Base-by-base conservation (phyloP, 2,797 vertebrate species). In the Pseudomugil gertrudae region DNA sequence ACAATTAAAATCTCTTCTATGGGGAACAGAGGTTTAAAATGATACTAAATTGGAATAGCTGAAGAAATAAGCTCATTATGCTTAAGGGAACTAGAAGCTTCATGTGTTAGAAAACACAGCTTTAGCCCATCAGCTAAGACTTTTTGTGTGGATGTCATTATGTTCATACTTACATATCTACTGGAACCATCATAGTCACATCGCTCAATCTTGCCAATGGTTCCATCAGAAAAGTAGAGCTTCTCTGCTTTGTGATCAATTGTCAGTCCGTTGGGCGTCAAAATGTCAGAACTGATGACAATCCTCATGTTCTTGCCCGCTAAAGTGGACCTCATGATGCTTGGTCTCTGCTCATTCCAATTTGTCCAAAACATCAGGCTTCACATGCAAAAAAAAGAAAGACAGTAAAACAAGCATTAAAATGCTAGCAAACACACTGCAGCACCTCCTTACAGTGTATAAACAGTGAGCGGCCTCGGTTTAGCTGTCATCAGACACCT, bases 351-450 rank as follows among this genome's bases (percentile, higher is more conserved):
- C 84, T 99, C 98, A 23, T 99, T 99, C 98, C 98, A 99, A 88
- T 99, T 99, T 78, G 97, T 99, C 98, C 98, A 99, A 90, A 99
- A 99, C 97, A 99, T 98, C 87, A 99, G 92, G 89, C 98, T 99
- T 75, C 17, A 71, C 54, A 68, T 0, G 29, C 2, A 45, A 50
- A 27, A 32, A 32, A 32, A 30, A 24, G 33, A 36, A 13, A 1
- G 15, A 64, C 9, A 72, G 26, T 3, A 54, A 66, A 53, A 0
- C 3, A 66, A 62, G 57, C 45, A 36, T 11, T n/a, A 9, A n/a
- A 66, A 67, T 52, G 55, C 4, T 7, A 43, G 5, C n/a, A 9
- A 63, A 53, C 30, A 36, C 19, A 67, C 1, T 19, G 30, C 10
- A 33, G 35, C 35, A 2, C n/a, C 53, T 40, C 53, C n/a, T 36